phyloP scores from a whole-genome alignment of 2,888 invertebrate genomes.

The Netelia virgata region DNA sequence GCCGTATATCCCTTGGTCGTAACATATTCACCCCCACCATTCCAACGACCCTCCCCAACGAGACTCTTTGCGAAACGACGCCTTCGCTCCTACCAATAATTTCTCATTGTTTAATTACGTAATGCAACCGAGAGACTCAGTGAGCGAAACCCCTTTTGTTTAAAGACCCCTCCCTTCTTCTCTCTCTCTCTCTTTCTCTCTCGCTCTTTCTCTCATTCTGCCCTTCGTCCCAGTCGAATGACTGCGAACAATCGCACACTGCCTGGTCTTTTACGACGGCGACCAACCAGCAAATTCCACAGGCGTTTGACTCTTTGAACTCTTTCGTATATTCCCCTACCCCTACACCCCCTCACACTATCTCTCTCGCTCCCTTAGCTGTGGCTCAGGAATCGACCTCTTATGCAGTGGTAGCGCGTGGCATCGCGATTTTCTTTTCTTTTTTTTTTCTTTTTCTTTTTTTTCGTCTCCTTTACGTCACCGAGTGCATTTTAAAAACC shows the following conservation, averaged over 20 bases:
- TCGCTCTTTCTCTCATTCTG: background rate
- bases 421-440: conserved; percentile 13
- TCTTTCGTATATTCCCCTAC: conserved; percentile 25
- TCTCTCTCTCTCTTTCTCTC: conserved; percentile 3
- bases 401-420: conserved; percentile 58
- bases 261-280: conserved; percentile 49
- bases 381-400: conserved; percentile 44
- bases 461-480: background rate
- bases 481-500: background rate
- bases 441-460: background rate
- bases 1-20: background rate
- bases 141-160: conserved; percentile 44
- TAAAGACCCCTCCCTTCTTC: conserved; percentile 7
- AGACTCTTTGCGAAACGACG: background rate
- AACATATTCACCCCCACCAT: background rate
- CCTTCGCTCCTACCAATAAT: conserved; percentile 25
- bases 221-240: conserved; percentile 40
- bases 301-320: conserved; percentile 69
- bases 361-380: conserved; percentile 18
- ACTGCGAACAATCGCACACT: conserved; percentile 51
- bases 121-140: background rate
- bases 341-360: conserved; percentile 1
- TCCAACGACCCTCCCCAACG: too few relatives aligned
- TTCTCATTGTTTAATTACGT: conserved; percentile 54
- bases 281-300: conserved; percentile 68